Evolutionary conservation across 2,113 vertebrate genomes (phyloP).

Genomic region (Lota lota): DNA sequence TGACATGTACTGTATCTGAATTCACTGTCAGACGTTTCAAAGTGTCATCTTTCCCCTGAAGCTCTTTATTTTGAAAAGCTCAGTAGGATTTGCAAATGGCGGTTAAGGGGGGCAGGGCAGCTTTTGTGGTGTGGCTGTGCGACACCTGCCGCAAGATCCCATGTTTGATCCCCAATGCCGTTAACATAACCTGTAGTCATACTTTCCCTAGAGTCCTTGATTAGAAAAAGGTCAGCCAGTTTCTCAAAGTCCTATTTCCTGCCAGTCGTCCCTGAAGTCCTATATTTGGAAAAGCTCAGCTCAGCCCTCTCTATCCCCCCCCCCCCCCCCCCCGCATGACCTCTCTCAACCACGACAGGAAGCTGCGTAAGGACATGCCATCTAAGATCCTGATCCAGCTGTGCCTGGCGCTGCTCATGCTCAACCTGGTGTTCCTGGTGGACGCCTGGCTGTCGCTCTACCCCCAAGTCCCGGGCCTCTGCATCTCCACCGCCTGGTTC

Average conservation of each 20-base stretch:
- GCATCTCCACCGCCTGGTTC: slow-evolving; percentile 90
- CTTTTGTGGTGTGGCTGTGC: too few relatives aligned
- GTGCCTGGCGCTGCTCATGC: slow-evolving; percentile 84
- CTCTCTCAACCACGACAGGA: slow-evolving; percentile 66
- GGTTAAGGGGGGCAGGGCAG: too few relatives aligned
- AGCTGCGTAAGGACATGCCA: slow-evolving; percentile 91
- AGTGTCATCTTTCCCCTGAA: too few relatives aligned
- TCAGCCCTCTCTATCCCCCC: not conserved
- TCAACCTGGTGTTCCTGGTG: slow-evolving; percentile 89
- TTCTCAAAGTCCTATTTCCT: slow-evolving; percentile 3
- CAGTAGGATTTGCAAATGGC: not conserved
- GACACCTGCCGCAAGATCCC: not conserved
- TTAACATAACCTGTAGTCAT: not conserved
- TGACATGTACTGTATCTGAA: not conserved
- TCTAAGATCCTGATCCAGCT: slow-evolving; percentile 96
- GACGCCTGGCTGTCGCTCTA: slow-evolving; percentile 90
- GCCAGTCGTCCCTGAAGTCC: too few relatives aligned
- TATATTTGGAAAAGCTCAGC: not conserved
- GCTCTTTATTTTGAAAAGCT: too few relatives aligned
- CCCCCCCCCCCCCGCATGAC: too few relatives aligned
- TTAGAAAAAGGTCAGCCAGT: not conserved
- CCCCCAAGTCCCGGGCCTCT: slow-evolving; percentile 73
- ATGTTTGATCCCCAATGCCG: not conserved
- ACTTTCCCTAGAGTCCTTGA: too few relatives aligned
- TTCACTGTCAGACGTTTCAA: too few relatives aligned